phyloP scores from a whole-genome alignment of 1,140 invertebrate species.

The Luehdorfia chinensis region DNA sequence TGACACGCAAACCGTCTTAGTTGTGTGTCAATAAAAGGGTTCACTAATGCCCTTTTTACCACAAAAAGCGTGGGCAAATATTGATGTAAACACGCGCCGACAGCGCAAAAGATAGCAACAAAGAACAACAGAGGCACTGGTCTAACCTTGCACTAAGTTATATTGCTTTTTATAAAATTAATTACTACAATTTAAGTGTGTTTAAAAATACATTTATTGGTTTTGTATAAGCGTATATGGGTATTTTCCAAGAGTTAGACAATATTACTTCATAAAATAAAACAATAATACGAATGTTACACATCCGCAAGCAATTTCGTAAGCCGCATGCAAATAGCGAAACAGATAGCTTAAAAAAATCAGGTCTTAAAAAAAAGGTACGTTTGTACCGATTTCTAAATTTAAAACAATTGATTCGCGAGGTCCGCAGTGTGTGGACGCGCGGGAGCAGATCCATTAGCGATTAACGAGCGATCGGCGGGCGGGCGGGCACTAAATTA shows the following conservation, averaged over 20 bases:
- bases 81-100: conserved; percentile 39
- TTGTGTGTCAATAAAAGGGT: conserved; percentile 62
- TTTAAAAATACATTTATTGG: too few relatives aligned
- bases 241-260: background rate
- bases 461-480: conserved; percentile 65
- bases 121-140: conserved; percentile 2
- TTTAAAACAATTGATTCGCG: conserved; percentile 22
- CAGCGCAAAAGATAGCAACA: background rate
- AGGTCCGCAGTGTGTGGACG: too few relatives aligned
- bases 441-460: conserved; percentile 65
- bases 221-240: too few relatives aligned
- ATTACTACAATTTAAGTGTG: too few relatives aligned
- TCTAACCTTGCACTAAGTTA: too few relatives aligned
- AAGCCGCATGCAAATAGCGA: background rate
- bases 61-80: conserved; percentile 69
- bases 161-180: too few relatives aligned
- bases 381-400: conserved; percentile 11
- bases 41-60: conserved; percentile 73
- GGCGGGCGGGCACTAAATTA: conserved; percentile 61
- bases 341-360: background rate
- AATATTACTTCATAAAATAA: background rate
- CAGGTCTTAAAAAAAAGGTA: background rate
- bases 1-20: conserved; percentile 72
- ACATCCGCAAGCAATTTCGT: background rate
- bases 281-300: background rate